Percentiles rank a stretch among this genome's conserved stretches.
phyloP scores from a whole-genome alignment of 1,140 invertebrate genomes.

The Eufriesea mexicana region DNA sequence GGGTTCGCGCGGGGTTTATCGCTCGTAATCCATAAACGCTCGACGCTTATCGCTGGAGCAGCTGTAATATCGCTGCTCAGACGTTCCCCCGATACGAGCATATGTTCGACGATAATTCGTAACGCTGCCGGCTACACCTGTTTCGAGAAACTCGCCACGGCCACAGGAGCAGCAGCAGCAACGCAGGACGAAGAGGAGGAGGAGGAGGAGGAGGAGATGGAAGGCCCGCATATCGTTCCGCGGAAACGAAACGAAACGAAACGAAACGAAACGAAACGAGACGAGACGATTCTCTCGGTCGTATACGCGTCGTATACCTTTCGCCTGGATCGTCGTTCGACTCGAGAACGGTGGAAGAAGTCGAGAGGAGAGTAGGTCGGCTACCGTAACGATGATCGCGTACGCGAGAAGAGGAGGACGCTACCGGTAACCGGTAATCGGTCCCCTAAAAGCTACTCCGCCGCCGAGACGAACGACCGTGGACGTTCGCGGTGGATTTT shows the following conservation, averaged over 20 bases:
- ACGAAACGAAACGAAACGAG: no score
- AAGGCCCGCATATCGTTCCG: no score
- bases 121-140: constrained; percentile 31
- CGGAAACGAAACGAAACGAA: no score
- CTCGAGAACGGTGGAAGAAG: constrained; percentile 7
- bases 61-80: constrained; percentile 27
- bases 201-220: no score
- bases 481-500: neutral
- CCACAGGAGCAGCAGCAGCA: no score
- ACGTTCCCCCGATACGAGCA: constrained; percentile 21
- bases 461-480: neutral
- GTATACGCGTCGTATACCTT: neutral
- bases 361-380: constrained; percentile 18
- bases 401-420: neutral
- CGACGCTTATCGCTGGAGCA: constrained; percentile 41
- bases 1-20: constrained; percentile 51
- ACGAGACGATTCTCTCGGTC: no score
- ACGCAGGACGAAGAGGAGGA: no score
- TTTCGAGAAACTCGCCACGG: neutral
- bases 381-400: constrained; percentile 45
- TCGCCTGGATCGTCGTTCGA: neutral
- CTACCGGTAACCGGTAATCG: neutral
- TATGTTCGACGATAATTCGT: constrained; percentile 55
- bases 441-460: neutral
- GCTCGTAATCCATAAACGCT: constrained; percentile 52